phyloP scores from a whole-genome alignment of 2,113 vertebrate species.

The Procavia capensis region DNA sequence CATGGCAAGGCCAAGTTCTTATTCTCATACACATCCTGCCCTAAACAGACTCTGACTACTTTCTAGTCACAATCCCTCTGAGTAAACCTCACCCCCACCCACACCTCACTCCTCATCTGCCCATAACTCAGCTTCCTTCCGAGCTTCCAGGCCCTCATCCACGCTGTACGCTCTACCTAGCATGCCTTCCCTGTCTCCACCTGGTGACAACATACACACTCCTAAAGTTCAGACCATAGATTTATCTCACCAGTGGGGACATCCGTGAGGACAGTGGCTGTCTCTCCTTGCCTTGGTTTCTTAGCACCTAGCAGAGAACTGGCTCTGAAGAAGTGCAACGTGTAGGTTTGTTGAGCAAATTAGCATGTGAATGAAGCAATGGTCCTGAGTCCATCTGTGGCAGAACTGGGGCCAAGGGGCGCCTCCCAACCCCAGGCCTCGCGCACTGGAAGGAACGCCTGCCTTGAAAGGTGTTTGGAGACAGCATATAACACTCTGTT shows the following conservation, averaged over 20 bases:
- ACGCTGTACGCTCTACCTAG: not conserved
- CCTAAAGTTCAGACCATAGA: not conserved
- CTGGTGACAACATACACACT: not conserved
- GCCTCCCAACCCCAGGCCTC: not conserved
- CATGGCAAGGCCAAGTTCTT: not conserved
- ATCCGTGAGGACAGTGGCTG: not conserved
- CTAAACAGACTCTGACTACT: not conserved
- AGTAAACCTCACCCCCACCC: not conserved
- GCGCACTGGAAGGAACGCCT: fast-evolving
- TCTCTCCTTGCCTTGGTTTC: too few relatives aligned
- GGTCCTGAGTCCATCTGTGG: not conserved
- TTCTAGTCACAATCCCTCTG: not conserved
- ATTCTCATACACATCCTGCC: not conserved
- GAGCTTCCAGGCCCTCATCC: not conserved
- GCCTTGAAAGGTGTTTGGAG: not conserved
- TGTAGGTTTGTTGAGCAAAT: not conserved
- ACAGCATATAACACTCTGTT: not conserved
- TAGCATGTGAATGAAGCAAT: not conserved
- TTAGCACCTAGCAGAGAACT: not conserved
- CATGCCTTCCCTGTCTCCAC: too few relatives aligned
- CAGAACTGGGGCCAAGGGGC: fast-evolving
- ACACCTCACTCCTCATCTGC: not conserved
- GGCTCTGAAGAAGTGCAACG: not conserved
- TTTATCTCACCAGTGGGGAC: not conserved
- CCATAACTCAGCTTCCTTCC: not conserved